phyloP scores from a whole-genome alignment of 2,888 invertebrate species.

The Bombylius major region DNA sequence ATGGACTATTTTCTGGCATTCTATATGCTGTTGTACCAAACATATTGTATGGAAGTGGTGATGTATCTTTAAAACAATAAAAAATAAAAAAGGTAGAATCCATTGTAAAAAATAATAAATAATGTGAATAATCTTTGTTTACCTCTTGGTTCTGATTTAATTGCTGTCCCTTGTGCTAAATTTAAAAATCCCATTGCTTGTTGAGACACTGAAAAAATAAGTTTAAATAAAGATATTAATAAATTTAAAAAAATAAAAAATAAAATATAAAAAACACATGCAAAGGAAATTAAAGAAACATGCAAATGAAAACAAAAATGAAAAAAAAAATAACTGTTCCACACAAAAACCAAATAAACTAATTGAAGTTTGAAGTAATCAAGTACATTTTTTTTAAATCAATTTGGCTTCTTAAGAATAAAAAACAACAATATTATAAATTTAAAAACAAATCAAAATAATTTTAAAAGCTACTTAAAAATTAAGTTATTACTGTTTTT shows the following conservation, averaged over 20 bases:
- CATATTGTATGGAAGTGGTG: slow-evolving; percentile 29
- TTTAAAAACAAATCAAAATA: no score
- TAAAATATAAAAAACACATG: not conserved
- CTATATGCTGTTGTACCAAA: slow-evolving; percentile 21
- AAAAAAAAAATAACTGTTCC: no score
- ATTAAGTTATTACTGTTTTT: no score
- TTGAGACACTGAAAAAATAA: slow-evolving; percentile 8
- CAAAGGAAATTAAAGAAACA: not conserved
- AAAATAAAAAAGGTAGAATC: not conserved
- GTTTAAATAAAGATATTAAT: not conserved
- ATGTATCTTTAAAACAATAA: slow-evolving; percentile 23
- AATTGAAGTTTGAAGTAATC: no score
- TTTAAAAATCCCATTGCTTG: slow-evolving; percentile 26
- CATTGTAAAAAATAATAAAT: not conserved
- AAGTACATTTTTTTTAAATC: no score
- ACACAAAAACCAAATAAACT: no score
- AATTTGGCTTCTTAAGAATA: no score
- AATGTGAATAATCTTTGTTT: slow-evolving; percentile 9
- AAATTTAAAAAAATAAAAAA: not conserved
- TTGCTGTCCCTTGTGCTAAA: slow-evolving; percentile 27
- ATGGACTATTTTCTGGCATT: slow-evolving; percentile 29
- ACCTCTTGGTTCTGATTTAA: slow-evolving; percentile 36
- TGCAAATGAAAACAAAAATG: slow-evolving; percentile 6
- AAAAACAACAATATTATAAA: no score
- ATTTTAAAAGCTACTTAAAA: no score